phyloP scores from a whole-genome alignment of 2,797 vertebrate genomes.

The Diceros bicornis region DNA sequence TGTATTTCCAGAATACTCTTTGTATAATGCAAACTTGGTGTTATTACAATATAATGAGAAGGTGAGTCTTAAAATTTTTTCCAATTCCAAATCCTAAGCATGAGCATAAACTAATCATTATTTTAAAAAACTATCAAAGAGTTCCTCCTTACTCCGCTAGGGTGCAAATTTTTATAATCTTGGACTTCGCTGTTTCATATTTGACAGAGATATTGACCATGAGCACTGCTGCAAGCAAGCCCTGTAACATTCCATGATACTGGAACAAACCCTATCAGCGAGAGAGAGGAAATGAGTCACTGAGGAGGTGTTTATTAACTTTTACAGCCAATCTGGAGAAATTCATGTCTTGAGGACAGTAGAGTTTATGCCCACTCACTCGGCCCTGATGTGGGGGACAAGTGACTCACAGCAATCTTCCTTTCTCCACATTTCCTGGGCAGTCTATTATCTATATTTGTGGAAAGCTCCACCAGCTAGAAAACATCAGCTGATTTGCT shows the following conservation, averaged over 20 bases:
- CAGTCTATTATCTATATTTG: neutral
- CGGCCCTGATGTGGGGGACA: neutral
- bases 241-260: neutral
- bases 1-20: neutral
- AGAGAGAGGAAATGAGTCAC: slow-evolving; percentile 72
- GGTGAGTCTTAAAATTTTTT: neutral
- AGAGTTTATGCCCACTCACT: neutral
- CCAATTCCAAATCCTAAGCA: slow-evolving; percentile 1
- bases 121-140: neutral
- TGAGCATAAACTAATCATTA: neutral
- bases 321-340: slow-evolving; percentile 36
- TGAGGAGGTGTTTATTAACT: slow-evolving; percentile 61
- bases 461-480: neutral
- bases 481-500: neutral
- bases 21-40: neutral
- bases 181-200: slow-evolving; percentile 53
- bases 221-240: neutral
- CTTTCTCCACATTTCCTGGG: neutral
- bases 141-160: neutral
- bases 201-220: slow-evolving; percentile 39
- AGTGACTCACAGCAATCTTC: too few species aligned
- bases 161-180: neutral
- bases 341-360: neutral
- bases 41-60: neutral
- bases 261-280: neutral